Base-by-base conservation (phyloP, 30 jellyfish, hydroid and myxozoan species). In the Aurelia aurita complex sp. Pacific region DNA sequence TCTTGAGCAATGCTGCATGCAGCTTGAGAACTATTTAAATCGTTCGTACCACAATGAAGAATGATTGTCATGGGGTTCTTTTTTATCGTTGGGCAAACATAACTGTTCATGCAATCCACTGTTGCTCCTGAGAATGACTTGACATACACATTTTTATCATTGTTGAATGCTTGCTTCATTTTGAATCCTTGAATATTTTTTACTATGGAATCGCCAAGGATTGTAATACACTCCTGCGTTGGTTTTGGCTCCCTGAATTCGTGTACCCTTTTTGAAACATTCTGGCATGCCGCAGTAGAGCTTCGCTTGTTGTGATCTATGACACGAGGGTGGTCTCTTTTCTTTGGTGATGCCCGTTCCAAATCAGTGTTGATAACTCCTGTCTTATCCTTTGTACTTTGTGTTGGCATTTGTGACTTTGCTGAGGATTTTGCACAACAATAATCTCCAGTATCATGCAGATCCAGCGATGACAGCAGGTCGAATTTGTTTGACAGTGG, bases 101-200 rank as follows among this genome's bases (percentile, higher is more conserved):
- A 62, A 59, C 77, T 77, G 29, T 23, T 23, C 29, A 23, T 23
- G 29, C 29, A 23, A 23, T 23, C 29, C 29, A 23, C 29, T 23
- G 87, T 77, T 38, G 87, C 87, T 77, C 77, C 87, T 77, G 87
- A 61, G 87, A 77, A 77, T n/a, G 77, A 60, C 87, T 57, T 77
- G 16, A 77, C 87, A 77, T 77, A 71, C 65, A 71, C 81, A 32
- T 32, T 71, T 71, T 40, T 42, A 17, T 71, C 81, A 50, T 34
- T 38, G 66, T 4, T 71, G 65, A 71, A 4, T 32, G 81, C 64
- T 10, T 65, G 18, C 34, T 65, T 65, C 75, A 65, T 10, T 5
- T 38, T 10, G 65, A 71, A 23, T 23, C 29, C 29, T 23, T 23
- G 29, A 23, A 23, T 23, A 23, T 23, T 23, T 23, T 23, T 23